These are phyloP conservation scores for Ariolimax columbianus DNA, from an alignment of 2,888 invertebrate genomes.

Conservation along the genomic window DNA sequence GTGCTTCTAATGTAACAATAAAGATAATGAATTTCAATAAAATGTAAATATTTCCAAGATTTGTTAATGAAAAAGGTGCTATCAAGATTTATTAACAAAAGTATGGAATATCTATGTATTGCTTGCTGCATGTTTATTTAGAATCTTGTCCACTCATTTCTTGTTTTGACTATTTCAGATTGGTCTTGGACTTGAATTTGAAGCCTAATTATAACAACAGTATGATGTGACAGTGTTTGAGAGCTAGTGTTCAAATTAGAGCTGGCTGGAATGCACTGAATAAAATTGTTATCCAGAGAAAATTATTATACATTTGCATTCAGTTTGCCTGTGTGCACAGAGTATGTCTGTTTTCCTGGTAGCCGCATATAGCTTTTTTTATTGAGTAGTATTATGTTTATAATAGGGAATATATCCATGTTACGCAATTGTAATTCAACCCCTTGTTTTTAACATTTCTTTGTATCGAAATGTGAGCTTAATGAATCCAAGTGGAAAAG, in stretches of 20 bases:
- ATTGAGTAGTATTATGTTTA: background rate
- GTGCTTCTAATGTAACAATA: too few relatives aligned
- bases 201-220: slow-evolving; percentile 36
- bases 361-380: background rate
- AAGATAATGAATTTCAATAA: too few relatives aligned
- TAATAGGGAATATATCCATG: background rate
- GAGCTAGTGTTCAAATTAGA: slow-evolving; percentile 23
- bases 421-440: background rate
- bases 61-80: too few relatives aligned
- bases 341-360: background rate
- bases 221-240: slow-evolving; percentile 21
- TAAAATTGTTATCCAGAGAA: background rate
- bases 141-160: too few relatives aligned
- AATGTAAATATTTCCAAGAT: too few relatives aligned
- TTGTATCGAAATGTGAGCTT: background rate
- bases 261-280: slow-evolving; percentile 25
- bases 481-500: background rate
- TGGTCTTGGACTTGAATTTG: slow-evolving; percentile 47
- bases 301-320: slow-evolving; percentile 12
- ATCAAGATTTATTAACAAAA: too few relatives aligned
- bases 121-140: too few relatives aligned
- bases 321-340: background rate
- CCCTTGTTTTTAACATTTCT: background rate
- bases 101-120: too few relatives aligned
- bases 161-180: slow-evolving; percentile 4